Evolutionary conservation across 1,140 invertebrate species (phyloP), one percentile per base, ranked within the genome.

Genomic region (Lithobius niger): DNA sequence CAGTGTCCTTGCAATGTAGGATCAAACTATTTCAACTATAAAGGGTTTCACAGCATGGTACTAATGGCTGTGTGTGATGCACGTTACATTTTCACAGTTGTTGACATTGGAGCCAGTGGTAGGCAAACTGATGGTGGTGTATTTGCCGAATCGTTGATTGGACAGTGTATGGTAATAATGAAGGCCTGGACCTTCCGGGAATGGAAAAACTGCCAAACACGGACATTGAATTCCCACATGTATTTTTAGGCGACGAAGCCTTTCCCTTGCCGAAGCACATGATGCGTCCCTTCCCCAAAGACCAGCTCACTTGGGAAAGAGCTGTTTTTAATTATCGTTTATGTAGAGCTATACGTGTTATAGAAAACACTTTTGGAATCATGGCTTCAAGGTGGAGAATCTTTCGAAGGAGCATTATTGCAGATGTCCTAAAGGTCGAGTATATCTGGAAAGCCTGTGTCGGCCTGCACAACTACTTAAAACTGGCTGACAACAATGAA

Each of bases 251-350:
- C 16, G 43, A 45, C 22, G 43, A 45, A 45, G 43, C 43, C 22
- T 73, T 72, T 59, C 59, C 59, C 26, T 45, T 73, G 19, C 56
- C 58, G 19, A 19, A 54, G 6, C 57, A 67, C 54, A 54, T 70
- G 40, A 57, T 69, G 60, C 69, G 67, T 49, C 67, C 67, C 27
- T 73, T 60, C 52, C 58, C 56, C 16, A 44, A 50, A 57, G 56
- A 40, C 40, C 27, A 49, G 26, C 25, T 66, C 16, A 54, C 51
- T 31, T 13, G 43, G 21, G 55, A 62, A 24, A 61, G 62, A 52
- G 62, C 60, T 52, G 62, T 64, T 47, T 69, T 64, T 53, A 68
- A 71, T 57, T 70, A 67, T 49, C 45, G 70, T 28, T 45, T 69
- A n/a, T 61, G 57, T 18, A 43, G 64, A 21, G 62, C 65, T 28